phyloP scores from a whole-genome alignment of 64 coral and sea anemone species.

The Montipora cactus region DNA sequence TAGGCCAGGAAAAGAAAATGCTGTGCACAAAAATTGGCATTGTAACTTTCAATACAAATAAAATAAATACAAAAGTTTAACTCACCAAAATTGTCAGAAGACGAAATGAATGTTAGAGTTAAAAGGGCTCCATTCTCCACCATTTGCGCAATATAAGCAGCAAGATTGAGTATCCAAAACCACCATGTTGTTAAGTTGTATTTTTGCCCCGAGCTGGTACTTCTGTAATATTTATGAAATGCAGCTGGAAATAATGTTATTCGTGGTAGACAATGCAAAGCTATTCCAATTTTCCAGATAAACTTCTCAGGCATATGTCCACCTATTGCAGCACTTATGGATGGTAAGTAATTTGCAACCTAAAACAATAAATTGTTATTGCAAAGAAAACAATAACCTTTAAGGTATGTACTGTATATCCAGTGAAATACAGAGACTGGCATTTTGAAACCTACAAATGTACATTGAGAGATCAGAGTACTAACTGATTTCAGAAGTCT shows the following conservation, averaged over 20 bases:
- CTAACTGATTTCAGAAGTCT: no score
- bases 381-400: not conserved
- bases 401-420: no score
- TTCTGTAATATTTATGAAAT: constrained; percentile 27
- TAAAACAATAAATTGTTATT: constrained; percentile 8
- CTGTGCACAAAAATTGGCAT: no score
- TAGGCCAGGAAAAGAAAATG: no score
- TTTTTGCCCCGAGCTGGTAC: constrained; percentile 28
- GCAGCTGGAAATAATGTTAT: not conserved
- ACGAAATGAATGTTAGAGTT: constrained; percentile 84
- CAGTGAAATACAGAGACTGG: no score
- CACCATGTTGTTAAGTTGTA: constrained; percentile 2
- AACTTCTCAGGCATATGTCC: constrained; percentile 87
- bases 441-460: no score
- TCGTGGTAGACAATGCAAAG: constrained; percentile 78
- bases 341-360: constrained; percentile 96
- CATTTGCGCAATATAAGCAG: constrained; percentile 57
- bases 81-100: constrained; percentile 94
- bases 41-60: not conserved
- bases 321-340: constrained; percentile 95
- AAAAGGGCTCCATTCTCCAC: constrained; percentile 90
- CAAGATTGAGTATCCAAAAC: constrained; percentile 75
- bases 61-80: not conserved
- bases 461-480: no score
- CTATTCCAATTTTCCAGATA: constrained; percentile 94